phyloP scores from a whole-genome alignment of 2,797 vertebrate genomes.

The Vultur gryphus region DNA sequence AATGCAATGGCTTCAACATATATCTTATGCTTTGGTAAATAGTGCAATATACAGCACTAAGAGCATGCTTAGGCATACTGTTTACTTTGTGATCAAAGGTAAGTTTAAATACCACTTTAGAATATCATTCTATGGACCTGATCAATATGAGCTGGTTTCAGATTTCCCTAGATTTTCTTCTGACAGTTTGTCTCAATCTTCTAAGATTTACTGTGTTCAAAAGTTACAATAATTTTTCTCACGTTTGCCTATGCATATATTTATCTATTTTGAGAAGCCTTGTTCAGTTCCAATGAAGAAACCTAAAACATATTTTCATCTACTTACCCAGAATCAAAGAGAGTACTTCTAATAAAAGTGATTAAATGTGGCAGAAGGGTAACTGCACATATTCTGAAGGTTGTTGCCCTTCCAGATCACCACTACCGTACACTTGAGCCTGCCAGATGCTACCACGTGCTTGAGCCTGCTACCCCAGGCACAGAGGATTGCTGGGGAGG shows the following conservation, averaged over 20 bases:
- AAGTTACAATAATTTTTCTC: neutral
- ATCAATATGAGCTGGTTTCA: neutral
- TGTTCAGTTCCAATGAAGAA: neutral
- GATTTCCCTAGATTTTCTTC: neutral
- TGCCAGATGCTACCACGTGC: neutral
- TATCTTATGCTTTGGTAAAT: neutral
- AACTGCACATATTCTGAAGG: neutral
- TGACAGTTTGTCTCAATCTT: neutral
- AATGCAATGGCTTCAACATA: neutral
- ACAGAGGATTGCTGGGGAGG: neutral
- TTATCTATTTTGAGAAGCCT: neutral
- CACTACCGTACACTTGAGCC: neutral
- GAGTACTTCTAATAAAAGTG: neutral
- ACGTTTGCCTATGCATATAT: neutral
- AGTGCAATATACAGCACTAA: neutral
- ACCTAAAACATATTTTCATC: neutral
- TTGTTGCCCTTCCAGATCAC: neutral
- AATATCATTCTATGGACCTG: neutral
- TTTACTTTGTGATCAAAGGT: neutral
- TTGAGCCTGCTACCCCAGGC: neutral
- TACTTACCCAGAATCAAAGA: neutral
- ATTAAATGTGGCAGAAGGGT: neutral
- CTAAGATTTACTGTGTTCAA: neutral
- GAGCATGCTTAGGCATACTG: neutral
- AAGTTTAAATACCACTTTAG: neutral